These are phyloP conservation scores for Silurus aristotelis DNA, from an alignment of 2,797 vertebrate species.

Conservation along the genomic window DNA sequence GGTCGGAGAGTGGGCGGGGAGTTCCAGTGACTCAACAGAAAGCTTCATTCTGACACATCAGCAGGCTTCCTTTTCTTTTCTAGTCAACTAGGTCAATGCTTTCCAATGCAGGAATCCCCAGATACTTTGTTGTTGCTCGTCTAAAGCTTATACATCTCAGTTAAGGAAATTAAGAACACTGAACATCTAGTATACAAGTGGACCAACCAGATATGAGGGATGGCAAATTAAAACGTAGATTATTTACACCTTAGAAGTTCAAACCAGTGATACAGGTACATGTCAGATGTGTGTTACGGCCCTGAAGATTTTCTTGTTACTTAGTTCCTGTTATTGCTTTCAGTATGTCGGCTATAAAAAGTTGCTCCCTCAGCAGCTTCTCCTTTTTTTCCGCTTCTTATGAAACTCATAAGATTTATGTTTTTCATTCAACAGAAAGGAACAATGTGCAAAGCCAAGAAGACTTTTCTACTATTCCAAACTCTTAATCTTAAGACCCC, in stretches of 20 bases:
- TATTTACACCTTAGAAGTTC: background rate
- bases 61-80: slow-evolving; percentile 12
- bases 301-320: background rate
- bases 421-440: background rate
- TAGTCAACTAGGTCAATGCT: slow-evolving; percentile 21
- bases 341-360: background rate
- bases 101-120: slow-evolving; percentile 20
- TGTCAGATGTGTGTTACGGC: background rate
- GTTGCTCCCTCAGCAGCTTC: background rate
- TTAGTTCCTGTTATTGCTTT: background rate
- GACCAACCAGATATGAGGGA: no score
- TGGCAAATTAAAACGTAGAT: background rate
- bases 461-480: background rate
- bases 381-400: background rate
- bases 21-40: slow-evolving; percentile 26
- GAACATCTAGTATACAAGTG: background rate
- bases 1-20: slow-evolving; percentile 18
- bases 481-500: no score
- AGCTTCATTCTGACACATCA: slow-evolving; percentile 19
- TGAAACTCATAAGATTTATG: background rate
- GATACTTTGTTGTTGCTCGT: no score
- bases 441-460: background rate
- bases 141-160: background rate
- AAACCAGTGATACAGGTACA: background rate
- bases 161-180: background rate